phyloP scores from a whole-genome alignment of 2,888 invertebrate species.

The Griposia aprilina region DNA sequence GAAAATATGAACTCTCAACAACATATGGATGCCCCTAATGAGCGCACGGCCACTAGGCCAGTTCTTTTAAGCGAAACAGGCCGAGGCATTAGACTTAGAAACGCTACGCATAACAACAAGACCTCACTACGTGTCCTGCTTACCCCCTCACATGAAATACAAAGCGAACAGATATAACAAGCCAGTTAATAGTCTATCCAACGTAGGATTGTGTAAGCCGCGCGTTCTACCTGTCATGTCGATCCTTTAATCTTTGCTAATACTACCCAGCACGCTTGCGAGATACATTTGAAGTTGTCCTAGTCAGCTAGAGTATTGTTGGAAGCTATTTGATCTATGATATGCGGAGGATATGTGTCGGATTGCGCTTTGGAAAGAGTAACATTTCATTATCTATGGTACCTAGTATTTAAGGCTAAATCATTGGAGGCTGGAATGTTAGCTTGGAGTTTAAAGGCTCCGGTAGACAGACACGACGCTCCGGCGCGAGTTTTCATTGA shows the following conservation, averaged over 20 bases:
- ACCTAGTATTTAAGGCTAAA: background rate
- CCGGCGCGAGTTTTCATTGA: no score
- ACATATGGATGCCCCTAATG: constrained; percentile 16
- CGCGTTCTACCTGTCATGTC: constrained; percentile 51
- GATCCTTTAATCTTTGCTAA: constrained; percentile 63
- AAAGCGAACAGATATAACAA: constrained; percentile 41
- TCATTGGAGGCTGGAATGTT: background rate
- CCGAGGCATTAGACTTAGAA: constrained; percentile 25
- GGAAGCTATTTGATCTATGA: constrained; percentile 37
- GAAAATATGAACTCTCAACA: background rate
- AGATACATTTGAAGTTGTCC: constrained; percentile 35
- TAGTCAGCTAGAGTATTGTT: constrained; percentile 39
- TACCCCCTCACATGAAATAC: constrained; percentile 16
- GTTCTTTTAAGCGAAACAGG: constrained; percentile 15
- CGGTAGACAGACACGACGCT: no score
- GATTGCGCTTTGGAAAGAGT: constrained; percentile 3
- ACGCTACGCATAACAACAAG: constrained; percentile 50
- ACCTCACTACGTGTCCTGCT: constrained; percentile 43
- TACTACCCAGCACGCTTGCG: constrained; percentile 41
- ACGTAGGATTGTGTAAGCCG: constrained; percentile 50
- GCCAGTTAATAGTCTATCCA: constrained; percentile 53
- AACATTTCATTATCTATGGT: background rate
- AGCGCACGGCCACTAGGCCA: constrained; percentile 26
- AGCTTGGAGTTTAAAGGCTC: background rate
- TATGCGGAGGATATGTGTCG: constrained; percentile 8